Conservation (phyloP, 2,113 vertebrate genomes). For the Daphoenositta chrysoptera region DNA sequence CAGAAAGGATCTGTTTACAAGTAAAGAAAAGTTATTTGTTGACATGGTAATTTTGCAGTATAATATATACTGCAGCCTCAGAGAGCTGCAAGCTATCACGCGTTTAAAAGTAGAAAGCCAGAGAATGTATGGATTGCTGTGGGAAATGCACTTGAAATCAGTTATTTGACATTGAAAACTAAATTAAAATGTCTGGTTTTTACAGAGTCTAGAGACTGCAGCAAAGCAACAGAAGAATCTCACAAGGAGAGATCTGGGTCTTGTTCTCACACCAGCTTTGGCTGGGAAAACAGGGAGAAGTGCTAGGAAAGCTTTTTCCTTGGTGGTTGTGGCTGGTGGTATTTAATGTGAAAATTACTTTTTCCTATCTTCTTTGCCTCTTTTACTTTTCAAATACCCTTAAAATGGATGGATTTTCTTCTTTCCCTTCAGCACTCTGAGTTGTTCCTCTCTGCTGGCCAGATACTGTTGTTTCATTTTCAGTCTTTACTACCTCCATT, state of each 20-base stretch:
- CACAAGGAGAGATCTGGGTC: not conserved
- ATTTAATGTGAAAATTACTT: not conserved
- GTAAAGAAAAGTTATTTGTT: conserved; percentile 38
- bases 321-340: not conserved
- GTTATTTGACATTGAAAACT: conserved; percentile 24
- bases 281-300: not conserved
- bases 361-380: not conserved
- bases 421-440: accelerated
- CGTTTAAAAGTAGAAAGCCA: not conserved
- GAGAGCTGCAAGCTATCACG: not conserved
- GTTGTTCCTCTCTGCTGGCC: not conserved
- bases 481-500: not conserved
- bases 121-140: not conserved
- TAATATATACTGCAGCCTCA: not conserved
- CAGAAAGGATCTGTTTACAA: conserved; percentile 33
- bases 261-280: not conserved
- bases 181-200: conserved; percentile 3
- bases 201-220: not conserved
- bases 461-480: not conserved
- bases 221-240: not conserved
- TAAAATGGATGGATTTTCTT: not conserved
- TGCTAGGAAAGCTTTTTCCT: not conserved
- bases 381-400: not conserved
- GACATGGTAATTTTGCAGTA: conserved; percentile 39
- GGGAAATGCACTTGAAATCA: conserved; percentile 13